These are phyloP conservation scores for Apantesis nais DNA, from an alignment of 2,888 invertebrate genomes.

Conservation along the genomic window DNA sequence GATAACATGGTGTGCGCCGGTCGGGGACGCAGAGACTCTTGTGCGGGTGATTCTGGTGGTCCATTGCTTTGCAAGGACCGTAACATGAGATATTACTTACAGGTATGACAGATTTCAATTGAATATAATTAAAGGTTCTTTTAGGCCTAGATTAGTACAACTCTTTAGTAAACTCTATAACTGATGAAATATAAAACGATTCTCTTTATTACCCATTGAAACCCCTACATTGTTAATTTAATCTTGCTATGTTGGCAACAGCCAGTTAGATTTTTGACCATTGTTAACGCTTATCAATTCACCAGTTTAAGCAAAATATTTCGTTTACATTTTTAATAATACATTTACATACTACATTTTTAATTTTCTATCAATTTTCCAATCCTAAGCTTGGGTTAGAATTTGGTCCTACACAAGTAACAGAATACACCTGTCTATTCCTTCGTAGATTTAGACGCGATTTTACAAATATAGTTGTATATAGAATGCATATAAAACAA, in stretches of 20 bases:
- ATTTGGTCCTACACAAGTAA: not conserved
- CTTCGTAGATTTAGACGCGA: not conserved
- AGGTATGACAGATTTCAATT: slow-evolving; percentile 55
- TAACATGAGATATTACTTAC: slow-evolving; percentile 87
- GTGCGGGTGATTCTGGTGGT: slow-evolving; percentile 92
- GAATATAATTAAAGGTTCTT: not conserved
- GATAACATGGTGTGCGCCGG: slow-evolving; percentile 98
- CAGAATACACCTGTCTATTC: not conserved
- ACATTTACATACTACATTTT: too few relatives aligned
- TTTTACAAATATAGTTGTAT: not conserved
- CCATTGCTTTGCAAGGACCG: slow-evolving; percentile 86
- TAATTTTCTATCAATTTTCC: too few relatives aligned
- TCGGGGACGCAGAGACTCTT: slow-evolving; percentile 94
- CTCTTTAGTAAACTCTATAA: too few relatives aligned
- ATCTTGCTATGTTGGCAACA: not conserved
- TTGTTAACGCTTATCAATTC: too few relatives aligned
- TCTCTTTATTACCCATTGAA: too few relatives aligned
- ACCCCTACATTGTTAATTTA: not conserved
- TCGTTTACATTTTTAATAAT: too few relatives aligned
- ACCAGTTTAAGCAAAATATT: too few relatives aligned
- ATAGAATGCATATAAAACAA: not conserved
- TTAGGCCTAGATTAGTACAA: too few relatives aligned
- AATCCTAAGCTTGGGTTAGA: too few relatives aligned
- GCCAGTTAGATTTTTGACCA: not conserved
- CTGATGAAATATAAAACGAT: too few relatives aligned